Evolutionary conservation across 2,113 vertebrate species (phyloP), one percentile per base, ranked within the genome.

Genomic region (Erpornis zantholeuca): DNA sequence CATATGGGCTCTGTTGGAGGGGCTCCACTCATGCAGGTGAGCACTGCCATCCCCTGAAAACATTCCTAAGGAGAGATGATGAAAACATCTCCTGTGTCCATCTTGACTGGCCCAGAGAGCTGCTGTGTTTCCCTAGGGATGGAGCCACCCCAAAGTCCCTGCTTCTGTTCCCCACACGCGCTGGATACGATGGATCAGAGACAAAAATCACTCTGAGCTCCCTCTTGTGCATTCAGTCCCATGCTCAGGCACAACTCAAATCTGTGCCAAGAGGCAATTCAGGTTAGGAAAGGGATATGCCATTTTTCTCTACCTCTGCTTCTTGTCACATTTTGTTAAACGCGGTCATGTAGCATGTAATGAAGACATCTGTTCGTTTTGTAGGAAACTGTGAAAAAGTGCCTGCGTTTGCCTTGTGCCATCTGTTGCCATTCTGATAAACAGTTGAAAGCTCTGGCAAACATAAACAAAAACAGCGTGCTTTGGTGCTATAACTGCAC

Each of bases 301-400:
- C 85, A 88, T 96, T 95, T 91, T 94, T 95, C 83, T 96, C 88
- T 97, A 96, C 97, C 97, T 97, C 96, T 97, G 97, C 95, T 97
- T 96, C 93, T 97, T 97, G 95, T 96, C 97, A 96, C 95, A 96
- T 97, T 96, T 94, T 94, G 95, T 95, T 96, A 96, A 96, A 92
- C 10, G 90, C 88, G 95, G 96, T 94, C 95, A 92, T 97, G 95
- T 97, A 97, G 96, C 97, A 88, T 93, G 96, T 97, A 97, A 97
- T 97, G 96, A 95, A 98, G 98, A 98, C 98, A 98, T 98, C 98
- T 98, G 98, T 93, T 98, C 94, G 66, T 97, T 97, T 96, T 96
- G 97, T 95, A 88, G 94, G 91, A 96, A 97, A 96, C 97, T 97
- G 97, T 96, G 96, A 97, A 97, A 97, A 98, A 97, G 96, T 97